phyloP scores from a whole-genome alignment of 2,113 vertebrate genomes.

The Tonatia bakeri region DNA sequence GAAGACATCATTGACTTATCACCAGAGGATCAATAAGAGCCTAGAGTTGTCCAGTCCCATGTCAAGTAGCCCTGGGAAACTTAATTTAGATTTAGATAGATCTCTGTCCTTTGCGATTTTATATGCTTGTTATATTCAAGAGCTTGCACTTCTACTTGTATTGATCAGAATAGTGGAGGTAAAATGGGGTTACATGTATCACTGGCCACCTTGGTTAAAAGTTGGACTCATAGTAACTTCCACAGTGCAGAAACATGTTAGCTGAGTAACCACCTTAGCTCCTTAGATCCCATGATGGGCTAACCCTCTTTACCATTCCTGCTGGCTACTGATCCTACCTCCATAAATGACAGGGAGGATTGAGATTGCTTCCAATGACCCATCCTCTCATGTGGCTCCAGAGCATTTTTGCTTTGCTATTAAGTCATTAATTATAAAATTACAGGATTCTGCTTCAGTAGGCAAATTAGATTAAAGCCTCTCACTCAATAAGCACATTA shows the following conservation, averaged over 20 bases:
- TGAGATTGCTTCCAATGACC: not conserved
- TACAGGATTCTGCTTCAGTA: not conserved
- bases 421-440: slow-evolving; percentile 4
- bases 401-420: slow-evolving; percentile 2
- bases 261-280: not conserved
- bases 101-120: not conserved
- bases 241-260: not conserved
- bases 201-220: not conserved
- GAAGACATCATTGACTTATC: not conserved
- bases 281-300: not conserved
- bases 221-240: not conserved
- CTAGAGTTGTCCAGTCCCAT: not conserved
- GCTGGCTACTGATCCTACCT: not conserved
- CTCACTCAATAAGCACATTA: slow-evolving; percentile 3
- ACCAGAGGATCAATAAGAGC: not conserved
- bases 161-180: not conserved
- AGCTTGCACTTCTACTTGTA: not conserved
- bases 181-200: not conserved
- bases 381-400: not conserved
- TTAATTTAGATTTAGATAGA: not conserved
- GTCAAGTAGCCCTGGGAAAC: not conserved
- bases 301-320: not conserved
- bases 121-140: not conserved
- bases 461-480: not conserved
- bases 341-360: not conserved